Evolutionary conservation across 2,113 vertebrate species (phyloP), one percentile per base, ranked within the genome.

Genomic region (Octodon degus): DNA sequence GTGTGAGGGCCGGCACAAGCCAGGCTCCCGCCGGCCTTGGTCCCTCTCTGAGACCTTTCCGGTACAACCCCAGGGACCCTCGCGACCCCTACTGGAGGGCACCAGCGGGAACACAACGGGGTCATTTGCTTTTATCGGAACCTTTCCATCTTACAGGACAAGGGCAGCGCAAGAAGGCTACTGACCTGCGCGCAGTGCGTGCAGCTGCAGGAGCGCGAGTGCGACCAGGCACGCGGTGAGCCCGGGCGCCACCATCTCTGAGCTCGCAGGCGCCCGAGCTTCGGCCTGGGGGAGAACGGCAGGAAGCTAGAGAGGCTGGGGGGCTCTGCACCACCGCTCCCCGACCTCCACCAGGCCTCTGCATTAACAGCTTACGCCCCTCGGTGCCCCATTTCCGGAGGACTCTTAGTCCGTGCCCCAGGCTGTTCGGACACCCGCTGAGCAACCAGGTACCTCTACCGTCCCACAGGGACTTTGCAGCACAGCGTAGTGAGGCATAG

Each of bases 131-230:
- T 22, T 13, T 43, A 70, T 1, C 0, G 65, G 84, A 62, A 83
- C 20, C 8, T 72, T 74, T 58, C 95, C 63, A 17, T 8, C 53
- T 14, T 32, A 30, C 30, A 22, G 34, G 34, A 9, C 67, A 22
- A 70, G 81, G 32, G 7, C 40, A 34, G 67, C 13, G 1, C 9
- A 20, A 74, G 80, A 34, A 16, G 6, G 37, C 67, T 27, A 82
- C 91, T 6, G 89, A 98, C 97, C 97, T 30, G 95, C 43, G 47
- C 74, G 37, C 87, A 96, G 58, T 8, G 2, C 8, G n/a, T 86
- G 70, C 32, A 97, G 77, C 65, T 82, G 90, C 37, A 97, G 85
- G 77, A 96, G 27, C 16, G 43, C 1, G 37, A 97, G 65, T 8
- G 55, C 1, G 22, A 97, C 65, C 60, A 97, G 89, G 50, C 10